Evolutionary conservation across 92 coral and sea anemone species (phyloP), one percentile per base, ranked within the genome.

Genomic region (Zoanthus solanderi): DNA sequence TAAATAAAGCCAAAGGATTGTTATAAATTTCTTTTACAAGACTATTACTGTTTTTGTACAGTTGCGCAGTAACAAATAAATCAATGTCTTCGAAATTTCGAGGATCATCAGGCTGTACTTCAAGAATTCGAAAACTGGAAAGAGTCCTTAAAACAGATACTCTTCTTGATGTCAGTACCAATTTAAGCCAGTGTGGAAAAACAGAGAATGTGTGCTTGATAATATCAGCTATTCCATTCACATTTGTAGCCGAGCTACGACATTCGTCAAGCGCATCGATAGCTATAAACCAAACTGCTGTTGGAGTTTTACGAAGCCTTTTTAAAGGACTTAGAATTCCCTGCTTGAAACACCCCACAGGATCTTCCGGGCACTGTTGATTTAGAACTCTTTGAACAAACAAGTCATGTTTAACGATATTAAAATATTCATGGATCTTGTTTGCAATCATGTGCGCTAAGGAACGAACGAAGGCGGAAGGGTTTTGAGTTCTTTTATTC

Each of bases 251-350:
- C 1, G 73, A 88, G 28, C 69, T 73, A 14, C 68, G 34, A 71
- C 98, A 95, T 76, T 96, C 98, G 79, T 96, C 98, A 34, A 96
- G 68, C 42, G 98, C 98, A 77, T 96, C 98, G 4, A 96, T 31
- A 15, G 91, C 79, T 31, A 94, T 76, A 83, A 93, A 94, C 83
- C 91, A 81, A 67, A 23, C 31, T 23, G 37, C 10, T 14, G 9
- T 67, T 9, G 72, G 72, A 13, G 72, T 7, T 67, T 14, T 18
- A n/a, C 37, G 72, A 66, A 94, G 68, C 56, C 73, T 81, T 87
- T 83, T 79, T 72, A 96, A 83, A 28, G 98, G 98, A 18, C 84
- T 78, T 30, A 94, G 78, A 47, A 96, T 75, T 46, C 93, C 92
- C 44, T 88, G 91, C 11, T 94, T 90, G 56, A 96, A 96, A 72